phyloP scores from a whole-genome alignment of 2,797 vertebrate species.

The Ptychobarbus kaznakovi region DNA sequence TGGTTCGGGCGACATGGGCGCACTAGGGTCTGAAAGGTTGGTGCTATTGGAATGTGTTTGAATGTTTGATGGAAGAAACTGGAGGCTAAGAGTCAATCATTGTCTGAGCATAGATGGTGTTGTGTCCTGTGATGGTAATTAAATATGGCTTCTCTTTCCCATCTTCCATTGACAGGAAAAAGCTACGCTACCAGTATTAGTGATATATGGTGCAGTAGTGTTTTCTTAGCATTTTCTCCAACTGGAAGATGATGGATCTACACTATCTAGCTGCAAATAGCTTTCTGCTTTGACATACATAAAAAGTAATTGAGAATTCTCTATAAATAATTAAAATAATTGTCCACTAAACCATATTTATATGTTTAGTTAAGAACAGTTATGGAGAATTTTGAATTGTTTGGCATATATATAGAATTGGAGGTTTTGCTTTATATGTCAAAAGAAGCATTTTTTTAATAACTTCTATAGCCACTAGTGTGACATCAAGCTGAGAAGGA shows the following conservation, averaged over 20 bases:
- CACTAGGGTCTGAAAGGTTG: constrained; percentile 25
- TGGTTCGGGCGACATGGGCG: constrained; percentile 11
- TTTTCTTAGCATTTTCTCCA: background rate
- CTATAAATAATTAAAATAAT: background rate
- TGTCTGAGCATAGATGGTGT: constrained; percentile 52
- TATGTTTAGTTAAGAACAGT: background rate
- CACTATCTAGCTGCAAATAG: background rate
- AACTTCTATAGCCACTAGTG: background rate
- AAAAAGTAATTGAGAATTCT: background rate
- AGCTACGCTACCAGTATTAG: background rate
- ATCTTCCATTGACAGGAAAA: constrained; percentile 8
- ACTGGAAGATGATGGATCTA: too few species aligned
- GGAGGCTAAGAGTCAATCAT: constrained; percentile 50
- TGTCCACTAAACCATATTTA: background rate
- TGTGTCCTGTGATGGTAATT: constrained; percentile 46
- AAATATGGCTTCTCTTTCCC: constrained; percentile 42
- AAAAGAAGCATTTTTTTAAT: background rate
- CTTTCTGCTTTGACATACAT: background rate
- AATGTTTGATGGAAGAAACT: constrained; percentile 50
- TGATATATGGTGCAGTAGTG: background rate
- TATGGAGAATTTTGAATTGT: background rate
- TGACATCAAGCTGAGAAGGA: background rate
- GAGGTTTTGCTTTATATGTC: background rate
- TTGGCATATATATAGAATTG: background rate
- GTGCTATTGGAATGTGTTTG: constrained; percentile 30